Evolutionary conservation across 1,140 invertebrate species (phyloP), one percentile per base, ranked within the genome.

Genomic region (Holotrichia oblita): DNA sequence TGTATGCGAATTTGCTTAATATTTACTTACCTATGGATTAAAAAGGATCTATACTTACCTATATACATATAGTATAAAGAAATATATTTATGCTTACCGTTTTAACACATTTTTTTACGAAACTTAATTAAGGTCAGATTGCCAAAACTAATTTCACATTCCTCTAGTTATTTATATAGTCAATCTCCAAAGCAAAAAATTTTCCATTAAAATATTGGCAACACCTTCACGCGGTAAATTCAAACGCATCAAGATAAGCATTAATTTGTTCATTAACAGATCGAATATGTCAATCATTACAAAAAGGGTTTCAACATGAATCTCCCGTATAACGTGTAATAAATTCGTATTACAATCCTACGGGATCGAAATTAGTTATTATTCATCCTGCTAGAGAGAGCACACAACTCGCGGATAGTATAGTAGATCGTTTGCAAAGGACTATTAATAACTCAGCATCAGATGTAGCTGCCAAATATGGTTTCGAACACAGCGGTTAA

Each of bases 391-490:
- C 2, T 12, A 27, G 24, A 41, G 73, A 12, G 40, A 42, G 17
- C 17, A 27, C 42, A 17, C n/a, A 22, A 55, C 44, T 9, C 40
- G 20, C 12, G 14, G 20, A 74, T 76, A n/a, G 61, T 69, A 20
- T 34, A 24, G 61, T 69, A 20, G 14, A 55, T 55, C 61, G 61
- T 40, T 27, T 40, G 73, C 40, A 74, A 40, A 55, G 44, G 6
- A 55, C 41, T 55, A 42, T 48, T 48, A 76, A 55, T 42, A 42
- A 48, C 14, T n/a, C 27, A 14, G 75, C 41, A 42, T 22, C 24
- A 27, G 41, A 27, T 27, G 40, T 41, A 44, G 75, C 44, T 76
- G 75, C 75, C 75, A 76, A 76, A 76, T 76, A 76, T 76, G 75
- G 75, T 6, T 27, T 27, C 75, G 42, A 17, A 55, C 12, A 24